A percentile compares a stretch with the other conserved stretches of the same genome.
phyloP scores from a whole-genome alignment of 2,113 vertebrate genomes.

The Engraulis encrasicolus region DNA sequence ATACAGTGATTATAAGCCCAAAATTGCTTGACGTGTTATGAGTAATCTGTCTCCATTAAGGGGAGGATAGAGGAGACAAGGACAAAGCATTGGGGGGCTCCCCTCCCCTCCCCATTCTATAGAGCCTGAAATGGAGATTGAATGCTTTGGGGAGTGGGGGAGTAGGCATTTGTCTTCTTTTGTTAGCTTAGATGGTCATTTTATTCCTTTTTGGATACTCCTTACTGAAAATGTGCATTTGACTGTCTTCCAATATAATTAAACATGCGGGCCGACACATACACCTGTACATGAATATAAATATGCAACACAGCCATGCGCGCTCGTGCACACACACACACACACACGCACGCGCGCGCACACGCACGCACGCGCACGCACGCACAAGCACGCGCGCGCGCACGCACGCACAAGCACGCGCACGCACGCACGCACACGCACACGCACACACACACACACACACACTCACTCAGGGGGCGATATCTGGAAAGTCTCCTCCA shows the following conservation, averaged over 20 bases:
- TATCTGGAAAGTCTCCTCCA: too few species aligned
- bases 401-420: too few species aligned
- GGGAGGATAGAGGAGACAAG: not conserved
- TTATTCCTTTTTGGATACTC: not conserved
- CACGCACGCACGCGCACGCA: too few species aligned
- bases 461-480: not conserved
- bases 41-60: constrained; percentile 12
- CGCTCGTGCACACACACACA: too few species aligned
- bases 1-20: not conserved
- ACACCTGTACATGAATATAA: not conserved
- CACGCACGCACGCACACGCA: too few species aligned
- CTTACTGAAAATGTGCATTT: not conserved
- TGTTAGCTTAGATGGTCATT: not conserved
- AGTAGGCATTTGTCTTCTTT: constrained; percentile 14
- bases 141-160: not conserved
- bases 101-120: not conserved
- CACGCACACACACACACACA: too few species aligned
- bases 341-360: not conserved
- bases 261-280: not conserved
- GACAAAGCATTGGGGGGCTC: not conserved
- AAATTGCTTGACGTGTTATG: not conserved
- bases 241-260: not conserved
- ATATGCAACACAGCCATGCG: not conserved
- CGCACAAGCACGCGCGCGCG: too few species aligned
- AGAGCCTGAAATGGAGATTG: not conserved